These are phyloP conservation scores for Scyliorhinus canicula DNA, from an alignment of 2,797 vertebrate genomes.

Conservation along the genomic window DNA sequence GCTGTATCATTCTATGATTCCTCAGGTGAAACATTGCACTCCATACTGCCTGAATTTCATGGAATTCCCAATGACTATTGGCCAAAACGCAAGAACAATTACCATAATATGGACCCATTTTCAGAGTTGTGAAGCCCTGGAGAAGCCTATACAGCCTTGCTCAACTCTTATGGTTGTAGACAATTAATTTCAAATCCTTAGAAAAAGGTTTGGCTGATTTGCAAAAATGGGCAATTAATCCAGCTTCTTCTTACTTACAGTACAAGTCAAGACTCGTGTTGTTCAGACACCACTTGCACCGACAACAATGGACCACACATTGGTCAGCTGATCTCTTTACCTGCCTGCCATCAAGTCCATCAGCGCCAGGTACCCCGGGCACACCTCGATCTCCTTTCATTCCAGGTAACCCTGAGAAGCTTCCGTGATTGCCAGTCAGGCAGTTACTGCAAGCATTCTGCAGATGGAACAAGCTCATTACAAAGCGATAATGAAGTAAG, in stretches of 20 bases:
- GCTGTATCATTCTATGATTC: not conserved
- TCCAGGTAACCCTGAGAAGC: slow-evolving; percentile 63
- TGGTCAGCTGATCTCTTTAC: slow-evolving; percentile 46
- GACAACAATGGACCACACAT: not conserved
- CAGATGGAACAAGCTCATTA: not conserved
- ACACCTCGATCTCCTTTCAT: slow-evolving; percentile 68
- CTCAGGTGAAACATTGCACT: not conserved
- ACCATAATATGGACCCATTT: not conserved
- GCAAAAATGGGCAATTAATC: not conserved
- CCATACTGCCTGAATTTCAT: not conserved
- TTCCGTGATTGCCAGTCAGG: slow-evolving; percentile 62
- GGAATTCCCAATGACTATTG: not conserved
- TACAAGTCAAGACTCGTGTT: not conserved
- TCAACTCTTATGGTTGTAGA: not conserved
- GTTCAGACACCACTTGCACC: not conserved
- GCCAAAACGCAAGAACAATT: not conserved
- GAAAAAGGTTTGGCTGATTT: not conserved
- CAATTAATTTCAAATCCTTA: not conserved
- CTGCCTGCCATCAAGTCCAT: slow-evolving; percentile 58
- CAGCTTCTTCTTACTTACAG: not conserved
- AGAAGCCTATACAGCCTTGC: not conserved
- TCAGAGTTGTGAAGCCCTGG: not conserved
- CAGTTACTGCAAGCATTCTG: slow-evolving; percentile 78
- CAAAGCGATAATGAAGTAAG: not conserved
- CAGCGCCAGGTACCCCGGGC: slow-evolving; percentile 55